Conservation (phyloP, 2,113 vertebrate species). For the Nycticorax nycticorax region DNA sequence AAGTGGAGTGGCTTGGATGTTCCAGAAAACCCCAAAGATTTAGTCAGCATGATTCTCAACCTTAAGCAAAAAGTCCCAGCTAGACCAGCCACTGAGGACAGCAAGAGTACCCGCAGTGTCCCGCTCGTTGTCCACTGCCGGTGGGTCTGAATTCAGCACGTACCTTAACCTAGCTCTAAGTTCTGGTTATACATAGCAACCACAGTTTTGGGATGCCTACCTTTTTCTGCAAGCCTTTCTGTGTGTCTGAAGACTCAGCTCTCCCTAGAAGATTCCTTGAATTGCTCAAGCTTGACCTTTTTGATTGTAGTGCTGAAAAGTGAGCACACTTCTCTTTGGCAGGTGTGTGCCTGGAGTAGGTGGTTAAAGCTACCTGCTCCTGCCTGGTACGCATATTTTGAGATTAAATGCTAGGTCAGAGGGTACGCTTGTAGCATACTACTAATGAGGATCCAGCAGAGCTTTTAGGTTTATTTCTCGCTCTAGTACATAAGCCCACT, state of each 20-base stretch:
- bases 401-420: neutral
- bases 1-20: slow-evolving; percentile 79
- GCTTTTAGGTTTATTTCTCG: neutral
- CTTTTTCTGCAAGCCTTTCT: neutral
- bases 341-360: accelerated
- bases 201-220: neutral
- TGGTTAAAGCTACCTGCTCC: neutral
- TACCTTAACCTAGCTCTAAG: neutral
- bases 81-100: slow-evolving; percentile 29
- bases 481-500: neutral
- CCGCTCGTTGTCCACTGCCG: slow-evolving; percentile 86
- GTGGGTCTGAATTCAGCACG: slow-evolving; percentile 68
- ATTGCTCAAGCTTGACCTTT: neutral
- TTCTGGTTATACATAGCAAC: neutral
- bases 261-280: neutral
- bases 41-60: slow-evolving; percentile 81
- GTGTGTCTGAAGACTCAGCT: neutral
- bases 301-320: neutral
- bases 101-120: slow-evolving; percentile 23
- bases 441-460: neutral
- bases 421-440: neutral
- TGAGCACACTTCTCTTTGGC: neutral
- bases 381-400: neutral
- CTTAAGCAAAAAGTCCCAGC: slow-evolving; percentile 73
- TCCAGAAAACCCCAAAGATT: slow-evolving; percentile 78